These are phyloP conservation scores for Rafetus swinhoei DNA, from an alignment of 2,113 vertebrate genomes.

Conservation along the genomic window DNA sequence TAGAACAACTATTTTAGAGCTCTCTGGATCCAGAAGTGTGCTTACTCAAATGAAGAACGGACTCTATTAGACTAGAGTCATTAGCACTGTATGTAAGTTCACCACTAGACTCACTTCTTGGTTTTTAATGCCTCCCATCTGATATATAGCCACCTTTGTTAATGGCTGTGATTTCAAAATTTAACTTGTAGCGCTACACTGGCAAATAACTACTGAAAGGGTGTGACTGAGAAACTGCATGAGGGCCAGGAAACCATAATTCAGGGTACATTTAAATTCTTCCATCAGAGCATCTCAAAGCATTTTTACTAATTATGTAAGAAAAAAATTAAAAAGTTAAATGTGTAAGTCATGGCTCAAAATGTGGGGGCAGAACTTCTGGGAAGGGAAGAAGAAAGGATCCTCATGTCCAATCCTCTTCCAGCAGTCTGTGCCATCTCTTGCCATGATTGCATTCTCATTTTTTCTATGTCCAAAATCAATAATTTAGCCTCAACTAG, in stretches of 20 bases:
- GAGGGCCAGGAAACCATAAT: accelerated
- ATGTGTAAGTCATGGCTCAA: not conserved
- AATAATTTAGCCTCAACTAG: no score
- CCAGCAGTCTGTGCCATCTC: not conserved
- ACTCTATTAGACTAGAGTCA: not conserved
- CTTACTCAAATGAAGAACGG: not conserved
- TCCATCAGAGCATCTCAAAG: not conserved
- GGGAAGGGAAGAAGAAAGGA: not conserved
- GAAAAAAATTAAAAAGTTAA: not conserved
- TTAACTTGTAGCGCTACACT: not conserved
- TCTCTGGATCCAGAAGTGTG: not conserved
- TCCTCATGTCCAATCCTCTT: not conserved
- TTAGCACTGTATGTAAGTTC: not conserved
- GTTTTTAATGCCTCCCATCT: not conserved
- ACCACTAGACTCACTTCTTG: not conserved
- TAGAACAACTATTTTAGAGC: not conserved
- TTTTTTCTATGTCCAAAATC: not conserved
- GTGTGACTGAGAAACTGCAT: not conserved
- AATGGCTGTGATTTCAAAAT: not conserved
- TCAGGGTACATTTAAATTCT: not conserved
- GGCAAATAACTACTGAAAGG: not conserved
- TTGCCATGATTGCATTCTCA: not conserved
- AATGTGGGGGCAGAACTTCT: not conserved
- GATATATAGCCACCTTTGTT: not conserved
- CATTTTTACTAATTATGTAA: not conserved